phyloP scores from a whole-genome alignment of 2,113 vertebrate genomes.

The Apodemus speciosus region DNA sequence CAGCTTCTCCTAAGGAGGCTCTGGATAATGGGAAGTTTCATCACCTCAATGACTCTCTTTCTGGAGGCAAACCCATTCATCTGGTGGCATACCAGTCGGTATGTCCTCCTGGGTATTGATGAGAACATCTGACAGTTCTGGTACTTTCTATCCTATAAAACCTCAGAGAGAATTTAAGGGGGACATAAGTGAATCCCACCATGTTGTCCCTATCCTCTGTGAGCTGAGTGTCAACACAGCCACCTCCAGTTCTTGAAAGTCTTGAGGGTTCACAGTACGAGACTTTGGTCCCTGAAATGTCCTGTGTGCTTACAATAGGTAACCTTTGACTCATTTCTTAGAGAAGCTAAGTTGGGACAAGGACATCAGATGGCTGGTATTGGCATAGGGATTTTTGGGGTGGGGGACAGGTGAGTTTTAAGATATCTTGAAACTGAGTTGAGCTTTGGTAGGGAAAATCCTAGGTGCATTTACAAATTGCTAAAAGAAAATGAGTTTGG shows the following conservation, averaged over 20 bases:
- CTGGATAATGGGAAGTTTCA: fast-evolving
- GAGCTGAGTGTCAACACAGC: not conserved
- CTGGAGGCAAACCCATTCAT: not conserved
- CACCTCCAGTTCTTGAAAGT: too few relatives aligned
- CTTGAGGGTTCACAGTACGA: not conserved
- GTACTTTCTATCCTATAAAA: not conserved
- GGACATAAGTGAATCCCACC: not conserved
- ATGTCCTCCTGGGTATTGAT: not conserved
- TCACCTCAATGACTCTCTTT: not conserved
- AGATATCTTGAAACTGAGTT: not conserved
- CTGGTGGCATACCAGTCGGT: fast-evolving
- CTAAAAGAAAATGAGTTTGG: not conserved
- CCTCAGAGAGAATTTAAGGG: not conserved
- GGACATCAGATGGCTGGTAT: fast-evolving
- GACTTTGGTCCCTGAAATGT: too few relatives aligned
- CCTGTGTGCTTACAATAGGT: fast-evolving
- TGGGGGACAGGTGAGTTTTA: not conserved
- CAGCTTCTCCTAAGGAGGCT: not conserved
- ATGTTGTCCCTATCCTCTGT: fast-evolving
- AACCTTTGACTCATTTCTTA: not conserved
- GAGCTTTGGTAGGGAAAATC: not conserved
- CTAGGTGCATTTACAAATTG: not conserved
- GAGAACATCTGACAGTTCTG: not conserved
- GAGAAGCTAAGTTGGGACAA: not conserved
- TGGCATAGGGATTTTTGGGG: not conserved